Conservation (phyloP, 1,140 invertebrate species). For the Ephestia elutella region DNA sequence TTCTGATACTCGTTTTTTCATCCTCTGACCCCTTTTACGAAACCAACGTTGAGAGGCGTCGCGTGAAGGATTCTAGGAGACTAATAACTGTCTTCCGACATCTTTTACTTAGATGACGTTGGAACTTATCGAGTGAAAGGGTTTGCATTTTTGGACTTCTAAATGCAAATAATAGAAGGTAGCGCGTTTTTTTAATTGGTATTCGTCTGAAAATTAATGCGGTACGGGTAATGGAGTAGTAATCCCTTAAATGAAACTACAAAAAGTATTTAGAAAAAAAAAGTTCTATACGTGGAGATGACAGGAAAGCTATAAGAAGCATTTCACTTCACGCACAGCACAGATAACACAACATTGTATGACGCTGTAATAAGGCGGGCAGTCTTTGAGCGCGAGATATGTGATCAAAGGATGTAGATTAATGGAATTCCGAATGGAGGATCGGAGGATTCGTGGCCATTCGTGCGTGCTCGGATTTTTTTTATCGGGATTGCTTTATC, state of each 20-base stretch:
- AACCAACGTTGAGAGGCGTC: neutral
- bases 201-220: too few relatives aligned
- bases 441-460: conserved; percentile 25
- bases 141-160: too few relatives aligned
- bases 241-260: too few relatives aligned
- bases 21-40: conserved; percentile 25
- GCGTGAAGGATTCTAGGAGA: neutral
- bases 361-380: conserved; percentile 1
- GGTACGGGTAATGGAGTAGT: too few relatives aligned
- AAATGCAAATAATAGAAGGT: too few relatives aligned
- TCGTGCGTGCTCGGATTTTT: conserved; percentile 26
- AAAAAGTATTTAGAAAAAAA: too few relatives aligned
- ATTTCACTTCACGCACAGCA: neutral
- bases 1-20: conserved; percentile 29
- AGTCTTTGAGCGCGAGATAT: conserved; percentile 13
- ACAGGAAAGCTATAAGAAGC: too few relatives aligned
- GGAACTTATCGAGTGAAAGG: too few relatives aligned
- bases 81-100: neutral
- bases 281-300: too few relatives aligned
- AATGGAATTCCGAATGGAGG: conserved; percentile 33
- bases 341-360: neutral
- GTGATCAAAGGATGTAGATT: conserved; percentile 46
- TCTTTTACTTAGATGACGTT: too few relatives aligned
- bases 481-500: conserved; percentile 16
- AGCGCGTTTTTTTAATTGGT: too few relatives aligned